Conservation (phyloP, 2,113 vertebrate genomes). For the Melanotaenia duboulayi region DNA sequence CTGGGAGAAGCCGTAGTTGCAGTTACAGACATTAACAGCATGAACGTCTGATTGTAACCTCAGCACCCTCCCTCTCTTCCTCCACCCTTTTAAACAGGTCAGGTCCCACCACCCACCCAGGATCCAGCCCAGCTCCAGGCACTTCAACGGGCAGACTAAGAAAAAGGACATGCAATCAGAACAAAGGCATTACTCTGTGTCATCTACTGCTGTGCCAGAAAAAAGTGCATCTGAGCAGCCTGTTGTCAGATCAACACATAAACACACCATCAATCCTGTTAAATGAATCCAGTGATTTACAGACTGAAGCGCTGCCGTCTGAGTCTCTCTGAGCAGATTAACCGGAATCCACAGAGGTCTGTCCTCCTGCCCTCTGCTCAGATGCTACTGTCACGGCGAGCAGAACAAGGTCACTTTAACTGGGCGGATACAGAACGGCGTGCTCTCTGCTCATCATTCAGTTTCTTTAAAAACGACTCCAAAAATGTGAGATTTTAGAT, state of each 20-base stretch:
- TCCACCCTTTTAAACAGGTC: constrained; percentile 4
- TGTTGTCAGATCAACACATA: neutral
- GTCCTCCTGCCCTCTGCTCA: neutral
- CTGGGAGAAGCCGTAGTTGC: too few species aligned
- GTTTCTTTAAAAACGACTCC: neutral
- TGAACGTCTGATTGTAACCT: too few species aligned
- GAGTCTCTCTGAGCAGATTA: constrained; percentile 9
- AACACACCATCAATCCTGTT: neutral
- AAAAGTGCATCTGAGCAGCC: neutral
- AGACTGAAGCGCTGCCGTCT: neutral
- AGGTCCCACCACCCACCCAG: neutral
- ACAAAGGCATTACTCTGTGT: neutral
- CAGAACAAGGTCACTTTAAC: neutral
- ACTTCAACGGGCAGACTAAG: neutral
- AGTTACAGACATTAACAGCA: too few species aligned
- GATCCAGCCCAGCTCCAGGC: neutral
- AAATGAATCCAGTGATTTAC: constrained; percentile 12
- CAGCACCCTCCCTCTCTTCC: too few species aligned
- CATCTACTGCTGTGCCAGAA: neutral
- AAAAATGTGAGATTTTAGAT: too few species aligned
- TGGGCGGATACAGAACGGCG: too few species aligned
- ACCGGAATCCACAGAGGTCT: constrained; percentile 4
- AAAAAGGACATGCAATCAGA: too few species aligned
- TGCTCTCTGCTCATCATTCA: neutral
- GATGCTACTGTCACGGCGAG: neutral